Conservation (phyloP, 1,140 invertebrate genomes). For the Ostrea edulis region DNA sequence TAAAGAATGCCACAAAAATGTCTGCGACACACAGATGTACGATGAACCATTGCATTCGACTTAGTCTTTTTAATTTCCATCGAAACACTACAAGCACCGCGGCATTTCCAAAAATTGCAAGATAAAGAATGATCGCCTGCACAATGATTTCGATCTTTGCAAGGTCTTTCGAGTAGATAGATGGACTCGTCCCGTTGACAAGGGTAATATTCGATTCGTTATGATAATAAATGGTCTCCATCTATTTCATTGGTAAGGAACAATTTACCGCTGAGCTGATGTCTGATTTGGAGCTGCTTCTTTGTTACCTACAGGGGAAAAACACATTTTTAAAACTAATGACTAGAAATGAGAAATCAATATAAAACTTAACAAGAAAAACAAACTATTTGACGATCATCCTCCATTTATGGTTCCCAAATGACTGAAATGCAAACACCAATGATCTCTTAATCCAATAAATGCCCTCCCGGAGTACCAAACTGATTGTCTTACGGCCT, state of each 20-base stretch:
- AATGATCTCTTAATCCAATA: not conserved
- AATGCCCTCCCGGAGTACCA: not conserved
- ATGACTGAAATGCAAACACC: not conserved
- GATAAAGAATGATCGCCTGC: conserved; percentile 81
- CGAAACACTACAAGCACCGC: conserved; percentile 83
- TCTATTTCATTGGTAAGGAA: not conserved
- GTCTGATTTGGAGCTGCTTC: not conserved
- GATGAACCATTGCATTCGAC: conserved; percentile 88
- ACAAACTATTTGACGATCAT: not conserved
- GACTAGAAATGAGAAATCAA: conserved; percentile 14
- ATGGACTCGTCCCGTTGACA: not conserved
- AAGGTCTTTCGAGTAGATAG: conserved; percentile 56
- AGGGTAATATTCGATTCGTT: not conserved
- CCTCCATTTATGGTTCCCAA: not conserved
- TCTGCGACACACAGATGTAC: conserved; percentile 87
- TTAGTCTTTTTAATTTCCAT: conserved; percentile 82
- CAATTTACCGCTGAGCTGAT: not conserved
- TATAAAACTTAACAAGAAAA: conserved; percentile 20
- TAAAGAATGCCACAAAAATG: conserved; percentile 86
- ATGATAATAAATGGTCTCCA: not conserved
- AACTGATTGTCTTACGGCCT: not conserved
- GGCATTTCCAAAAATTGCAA: conserved; percentile 85
- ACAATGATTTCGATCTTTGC: conserved; percentile 68
- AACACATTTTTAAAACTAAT: not conserved
- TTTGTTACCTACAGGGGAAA: not conserved